A percentile compares a stretch with the other conserved stretches of the same genome.
These are phyloP conservation scores for Sinocyclocheilus rhinocerous DNA, from an alignment of 2,113 vertebrate species.

Conservation along the genomic window DNA sequence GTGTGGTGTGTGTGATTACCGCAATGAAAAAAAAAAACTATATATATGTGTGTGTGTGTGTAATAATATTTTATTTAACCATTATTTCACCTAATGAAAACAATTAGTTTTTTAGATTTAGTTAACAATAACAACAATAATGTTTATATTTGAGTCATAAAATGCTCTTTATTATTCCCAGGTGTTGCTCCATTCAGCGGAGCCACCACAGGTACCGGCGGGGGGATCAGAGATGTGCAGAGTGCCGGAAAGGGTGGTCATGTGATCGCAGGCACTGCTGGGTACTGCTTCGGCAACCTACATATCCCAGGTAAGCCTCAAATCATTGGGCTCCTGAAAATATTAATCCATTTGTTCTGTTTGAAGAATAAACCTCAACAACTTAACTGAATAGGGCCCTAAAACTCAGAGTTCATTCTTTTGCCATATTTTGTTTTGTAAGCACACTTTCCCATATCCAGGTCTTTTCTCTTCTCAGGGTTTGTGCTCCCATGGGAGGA, in stretches of 20 bases:
- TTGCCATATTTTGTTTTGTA: background rate
- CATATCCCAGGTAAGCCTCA: constrained; percentile 81
- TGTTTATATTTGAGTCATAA: background rate
- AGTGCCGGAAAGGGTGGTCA: constrained; percentile 87
- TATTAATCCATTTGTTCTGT: too few relatives aligned
- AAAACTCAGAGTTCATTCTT: too few relatives aligned
- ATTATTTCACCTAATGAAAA: too few relatives aligned
- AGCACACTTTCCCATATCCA: background rate
- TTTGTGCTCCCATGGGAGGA: constrained; percentile 89
- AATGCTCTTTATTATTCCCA: constrained; percentile 50
- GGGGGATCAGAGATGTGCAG: constrained; percentile 89
- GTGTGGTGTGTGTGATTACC: too few relatives aligned
- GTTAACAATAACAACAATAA: background rate
- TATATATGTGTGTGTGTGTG: too few relatives aligned
- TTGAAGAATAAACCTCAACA: too few relatives aligned
- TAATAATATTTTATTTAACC: too few relatives aligned
- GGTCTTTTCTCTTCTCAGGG: constrained; percentile 66
- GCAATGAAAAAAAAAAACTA: too few relatives aligned
- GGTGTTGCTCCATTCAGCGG: constrained; percentile 92
- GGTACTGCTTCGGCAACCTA: constrained; percentile 92
- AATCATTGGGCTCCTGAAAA: too few relatives aligned
- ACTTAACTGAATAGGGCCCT: too few relatives aligned
- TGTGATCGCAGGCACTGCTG: constrained; percentile 88
- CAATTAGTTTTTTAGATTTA: background rate
- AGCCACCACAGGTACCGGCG: constrained; percentile 88